These are phyloP conservation scores for Polyploca ridens DNA, from an alignment of 2,888 invertebrate species.

Conservation along the genomic window DNA sequence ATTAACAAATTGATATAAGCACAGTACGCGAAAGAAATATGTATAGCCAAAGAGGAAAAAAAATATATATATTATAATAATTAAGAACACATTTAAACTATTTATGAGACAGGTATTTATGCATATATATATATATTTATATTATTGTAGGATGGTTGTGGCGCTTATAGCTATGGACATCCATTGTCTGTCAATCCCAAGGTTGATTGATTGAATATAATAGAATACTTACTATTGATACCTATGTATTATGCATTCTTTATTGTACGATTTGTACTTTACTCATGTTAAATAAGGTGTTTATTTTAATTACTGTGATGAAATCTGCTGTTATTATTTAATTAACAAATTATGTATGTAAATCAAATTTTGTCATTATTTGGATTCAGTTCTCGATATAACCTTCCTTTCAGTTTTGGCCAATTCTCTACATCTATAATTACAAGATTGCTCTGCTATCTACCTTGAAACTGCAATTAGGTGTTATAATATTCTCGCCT, in stretches of 20 bases:
- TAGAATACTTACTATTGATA: constrained; percentile 25
- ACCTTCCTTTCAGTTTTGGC: constrained; percentile 7
- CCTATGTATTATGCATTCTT: not conserved
- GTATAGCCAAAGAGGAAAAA: too few species aligned
- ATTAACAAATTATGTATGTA: not conserved
- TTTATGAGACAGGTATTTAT: too few species aligned
- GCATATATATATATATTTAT: too few species aligned
- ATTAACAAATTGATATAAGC: too few species aligned
- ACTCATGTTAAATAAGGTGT: too few species aligned
- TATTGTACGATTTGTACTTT: not conserved
- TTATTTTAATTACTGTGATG: too few species aligned
- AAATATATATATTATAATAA: too few species aligned
- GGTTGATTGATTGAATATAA: constrained; percentile 29
- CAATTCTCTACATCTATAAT: not conserved
- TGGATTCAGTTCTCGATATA: not conserved
- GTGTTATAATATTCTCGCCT: not conserved
- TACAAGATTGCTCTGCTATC: constrained; percentile 1
- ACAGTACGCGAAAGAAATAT: too few species aligned
- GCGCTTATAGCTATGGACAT: constrained; percentile 26
- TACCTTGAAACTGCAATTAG: constrained; percentile 5
- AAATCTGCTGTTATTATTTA: too few species aligned
- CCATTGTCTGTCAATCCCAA: constrained; percentile 36
- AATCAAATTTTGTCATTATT: not conserved
- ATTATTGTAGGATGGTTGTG: constrained; percentile 32
- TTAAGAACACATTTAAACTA: too few species aligned